Evolutionary conservation across 2,113 vertebrate species (phyloP).

Genomic region (Vireo altiloquus): DNA sequence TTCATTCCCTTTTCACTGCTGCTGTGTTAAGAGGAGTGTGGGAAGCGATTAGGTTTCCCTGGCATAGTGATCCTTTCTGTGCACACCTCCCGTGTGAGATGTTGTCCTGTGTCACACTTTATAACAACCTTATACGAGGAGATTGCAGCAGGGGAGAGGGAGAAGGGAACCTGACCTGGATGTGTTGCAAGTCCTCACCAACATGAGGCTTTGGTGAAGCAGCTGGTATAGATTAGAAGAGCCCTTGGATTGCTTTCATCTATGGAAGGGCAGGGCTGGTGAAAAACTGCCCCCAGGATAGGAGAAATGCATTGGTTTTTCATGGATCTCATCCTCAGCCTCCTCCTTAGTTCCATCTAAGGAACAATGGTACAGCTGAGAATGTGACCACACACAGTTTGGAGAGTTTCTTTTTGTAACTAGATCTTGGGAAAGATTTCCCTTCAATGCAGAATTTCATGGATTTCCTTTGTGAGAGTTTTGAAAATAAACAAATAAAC

Average conservation of each 20-base stretch:
- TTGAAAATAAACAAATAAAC: constrained; percentile 53
- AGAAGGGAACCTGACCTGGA: background rate
- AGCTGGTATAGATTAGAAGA: constrained; percentile 36
- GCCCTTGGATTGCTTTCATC: constrained; percentile 31
- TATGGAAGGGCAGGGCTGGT: constrained; percentile 33
- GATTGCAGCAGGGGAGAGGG: background rate
- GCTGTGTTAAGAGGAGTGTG: background rate
- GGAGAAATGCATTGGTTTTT: constrained; percentile 21
- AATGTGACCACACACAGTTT: constrained; percentile 54
- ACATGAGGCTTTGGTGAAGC: background rate
- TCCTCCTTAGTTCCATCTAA: constrained; percentile 33
- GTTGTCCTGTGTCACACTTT: background rate
- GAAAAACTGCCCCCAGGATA: constrained; percentile 32
- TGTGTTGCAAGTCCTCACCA: background rate
- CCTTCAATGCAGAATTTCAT: constrained; percentile 36
- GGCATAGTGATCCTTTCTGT: background rate
- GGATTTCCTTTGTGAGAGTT: constrained; percentile 27
- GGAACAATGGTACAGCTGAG: constrained; percentile 55
- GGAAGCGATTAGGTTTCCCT: background rate
- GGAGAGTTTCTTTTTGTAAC: constrained; percentile 30
- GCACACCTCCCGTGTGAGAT: background rate
- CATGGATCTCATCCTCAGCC: constrained; percentile 14
- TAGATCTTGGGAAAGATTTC: constrained; percentile 55
- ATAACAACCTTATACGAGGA: accelerated
- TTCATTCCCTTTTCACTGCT: background rate